Conservation (phyloP, 2,888 invertebrate genomes). For the Polyommatus iphigenia region DNA sequence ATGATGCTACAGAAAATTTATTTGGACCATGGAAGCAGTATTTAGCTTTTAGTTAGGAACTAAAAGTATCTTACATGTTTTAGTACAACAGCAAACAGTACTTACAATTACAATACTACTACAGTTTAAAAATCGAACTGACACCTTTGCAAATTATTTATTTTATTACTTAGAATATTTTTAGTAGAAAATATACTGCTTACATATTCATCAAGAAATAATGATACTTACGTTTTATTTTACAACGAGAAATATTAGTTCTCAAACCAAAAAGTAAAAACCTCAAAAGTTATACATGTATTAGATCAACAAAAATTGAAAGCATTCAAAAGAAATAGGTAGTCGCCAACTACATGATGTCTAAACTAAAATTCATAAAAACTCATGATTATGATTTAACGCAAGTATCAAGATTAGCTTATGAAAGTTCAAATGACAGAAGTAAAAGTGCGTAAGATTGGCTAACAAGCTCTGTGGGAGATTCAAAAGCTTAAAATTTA, state of each 20-base stretch:
- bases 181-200: conserved; percentile 16
- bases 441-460: conserved; percentile 29
- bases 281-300: not conserved
- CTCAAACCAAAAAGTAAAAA: conserved; percentile 13
- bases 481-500: not conserved
- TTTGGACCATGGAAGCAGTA: conserved; percentile 19
- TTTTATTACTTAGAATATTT: not conserved
- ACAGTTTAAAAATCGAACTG: too few relatives aligned
- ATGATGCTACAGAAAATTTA: conserved; percentile 11
- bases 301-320: not conserved
- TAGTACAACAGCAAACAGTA: not conserved
- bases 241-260: not conserved
- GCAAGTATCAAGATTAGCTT: conserved; percentile 26
- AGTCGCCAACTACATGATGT: not conserved
- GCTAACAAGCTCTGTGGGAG: conserved; percentile 14
- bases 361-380: not conserved
- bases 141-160: too few relatives aligned
- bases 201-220: conserved; percentile 36
- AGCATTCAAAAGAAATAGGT: not conserved
- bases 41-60: not conserved
- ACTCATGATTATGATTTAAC: conserved; percentile 8
- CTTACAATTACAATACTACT: too few relatives aligned
- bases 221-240: conserved; percentile 33
- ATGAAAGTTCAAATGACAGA: conserved; percentile 19
- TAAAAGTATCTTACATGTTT: not conserved